Evolutionary conservation across 1,140 invertebrate species (phyloP).

Genomic region (Hesperophylax magnus): DNA sequence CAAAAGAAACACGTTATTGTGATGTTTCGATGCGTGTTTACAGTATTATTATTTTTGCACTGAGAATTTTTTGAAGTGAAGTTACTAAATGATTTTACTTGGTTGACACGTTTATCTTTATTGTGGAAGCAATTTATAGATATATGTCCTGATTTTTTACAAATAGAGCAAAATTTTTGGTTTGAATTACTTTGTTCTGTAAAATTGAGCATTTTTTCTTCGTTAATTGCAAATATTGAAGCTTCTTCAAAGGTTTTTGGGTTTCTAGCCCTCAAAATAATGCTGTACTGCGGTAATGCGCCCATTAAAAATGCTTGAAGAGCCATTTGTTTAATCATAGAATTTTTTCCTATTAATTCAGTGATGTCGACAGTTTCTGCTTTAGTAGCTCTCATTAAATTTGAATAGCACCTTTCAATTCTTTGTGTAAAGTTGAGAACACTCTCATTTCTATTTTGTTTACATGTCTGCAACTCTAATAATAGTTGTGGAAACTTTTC

Average conservation of each 20-base stretch:
- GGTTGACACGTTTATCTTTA: neutral
- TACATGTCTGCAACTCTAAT: neutral
- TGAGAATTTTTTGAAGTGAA: neutral
- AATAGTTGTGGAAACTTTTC: neutral
- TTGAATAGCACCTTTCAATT: conserved; percentile 4
- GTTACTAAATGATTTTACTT: neutral
- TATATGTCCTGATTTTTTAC: neutral
- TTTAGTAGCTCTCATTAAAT: conserved; percentile 1
- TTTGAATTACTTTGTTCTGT: neutral
- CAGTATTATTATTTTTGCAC: neutral
- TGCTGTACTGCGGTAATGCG: neutral
- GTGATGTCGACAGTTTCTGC: neutral
- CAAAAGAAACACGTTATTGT: neutral
- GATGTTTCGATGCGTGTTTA: neutral
- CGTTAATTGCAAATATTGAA: neutral
- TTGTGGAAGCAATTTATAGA: too few relatives aligned
- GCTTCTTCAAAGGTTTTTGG: neutral
- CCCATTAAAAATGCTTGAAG: conserved; percentile 1
- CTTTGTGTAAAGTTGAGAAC: neutral
- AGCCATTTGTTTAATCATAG: neutral
- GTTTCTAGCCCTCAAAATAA: neutral
- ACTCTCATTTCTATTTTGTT: neutral
- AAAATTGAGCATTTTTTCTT: neutral
- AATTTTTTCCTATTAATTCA: neutral
- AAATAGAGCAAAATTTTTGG: neutral